Conservation (phyloP, 2,888 invertebrate species). For the Tetropium fuscum region DNA sequence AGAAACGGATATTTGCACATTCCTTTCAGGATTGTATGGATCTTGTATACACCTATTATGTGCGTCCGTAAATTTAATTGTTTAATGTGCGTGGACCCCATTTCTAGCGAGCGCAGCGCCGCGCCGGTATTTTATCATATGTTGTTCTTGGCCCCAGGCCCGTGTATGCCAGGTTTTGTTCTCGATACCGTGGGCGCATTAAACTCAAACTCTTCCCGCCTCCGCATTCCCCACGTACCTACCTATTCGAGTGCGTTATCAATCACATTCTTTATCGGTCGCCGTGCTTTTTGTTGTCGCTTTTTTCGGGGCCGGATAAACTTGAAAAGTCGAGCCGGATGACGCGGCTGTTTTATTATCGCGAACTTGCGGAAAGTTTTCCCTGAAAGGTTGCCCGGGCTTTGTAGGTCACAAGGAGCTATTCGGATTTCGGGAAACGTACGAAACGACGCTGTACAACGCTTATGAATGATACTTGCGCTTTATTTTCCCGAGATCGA, state of each 20-base stretch:
- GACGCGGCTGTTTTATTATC: slow-evolving; percentile 6
- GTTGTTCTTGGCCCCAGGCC: slow-evolving; percentile 24
- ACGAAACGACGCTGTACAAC: too few species aligned
- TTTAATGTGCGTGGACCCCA: too few species aligned
- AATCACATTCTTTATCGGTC: slow-evolving; percentile 20
- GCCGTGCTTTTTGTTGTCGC: slow-evolving; percentile 19
- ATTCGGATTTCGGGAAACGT: too few species aligned
- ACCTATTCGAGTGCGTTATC: slow-evolving; percentile 10
- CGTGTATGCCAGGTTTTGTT: slow-evolving; percentile 10
- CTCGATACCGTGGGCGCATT: slow-evolving; percentile 18
- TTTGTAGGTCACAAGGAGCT: slow-evolving; percentile 8
- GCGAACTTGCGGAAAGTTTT: slow-evolving; percentile 3
- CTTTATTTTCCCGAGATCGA: too few species aligned
- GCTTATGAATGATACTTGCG: too few species aligned
- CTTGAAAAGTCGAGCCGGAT: neutral
- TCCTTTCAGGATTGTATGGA: too few species aligned
- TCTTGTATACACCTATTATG: too few species aligned
- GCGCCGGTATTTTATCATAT: slow-evolving; percentile 18
- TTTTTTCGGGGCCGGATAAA: slow-evolving; percentile 9
- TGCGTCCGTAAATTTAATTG: too few species aligned
- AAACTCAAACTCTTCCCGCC: slow-evolving; percentile 20
- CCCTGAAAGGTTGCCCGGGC: neutral
- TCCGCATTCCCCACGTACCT: slow-evolving; percentile 17
- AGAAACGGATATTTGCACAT: too few species aligned
- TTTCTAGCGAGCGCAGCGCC: too few species aligned